phyloP scores from a whole-genome alignment of 2,888 invertebrate species.

The Hyppa rectilinea region DNA sequence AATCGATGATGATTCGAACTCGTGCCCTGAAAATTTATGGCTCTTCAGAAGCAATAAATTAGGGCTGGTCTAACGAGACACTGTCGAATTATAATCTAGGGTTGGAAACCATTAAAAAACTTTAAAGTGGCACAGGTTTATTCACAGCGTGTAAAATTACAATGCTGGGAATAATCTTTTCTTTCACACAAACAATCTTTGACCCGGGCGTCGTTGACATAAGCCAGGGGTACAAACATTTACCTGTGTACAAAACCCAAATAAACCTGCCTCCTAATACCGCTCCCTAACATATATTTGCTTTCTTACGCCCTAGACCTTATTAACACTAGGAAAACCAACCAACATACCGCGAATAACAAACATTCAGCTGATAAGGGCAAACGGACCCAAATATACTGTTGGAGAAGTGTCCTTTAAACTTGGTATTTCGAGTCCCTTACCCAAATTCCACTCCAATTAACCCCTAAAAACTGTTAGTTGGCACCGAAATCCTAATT shows the following conservation, averaged over 20 bases:
- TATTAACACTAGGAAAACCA: slow-evolving; percentile 54
- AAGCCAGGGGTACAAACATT: slow-evolving; percentile 42
- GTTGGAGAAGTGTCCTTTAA: slow-evolving; percentile 51
- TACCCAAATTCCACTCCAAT: slow-evolving; percentile 54
- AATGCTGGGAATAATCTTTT: slow-evolving; percentile 22
- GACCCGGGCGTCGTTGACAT: slow-evolving; percentile 39
- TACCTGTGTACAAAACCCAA: slow-evolving; percentile 47
- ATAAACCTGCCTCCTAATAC: slow-evolving; percentile 54
- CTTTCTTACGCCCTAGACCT: slow-evolving; percentile 48
- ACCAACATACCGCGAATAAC: slow-evolving; percentile 39
- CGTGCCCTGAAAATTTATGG: slow-evolving; percentile 43
- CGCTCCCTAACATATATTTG: slow-evolving; percentile 49
- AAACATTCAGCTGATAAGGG: slow-evolving; percentile 62
- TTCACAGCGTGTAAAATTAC: not conserved
- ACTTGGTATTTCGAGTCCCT: slow-evolving; percentile 53
- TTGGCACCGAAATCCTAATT: slow-evolving; percentile 57
- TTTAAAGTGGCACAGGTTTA: slow-evolving; percentile 7
- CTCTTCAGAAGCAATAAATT: slow-evolving; percentile 56
- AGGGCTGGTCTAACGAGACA: slow-evolving; percentile 39
- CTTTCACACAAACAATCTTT: slow-evolving; percentile 24
- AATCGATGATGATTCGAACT: slow-evolving; percentile 36
- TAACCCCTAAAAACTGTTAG: slow-evolving; percentile 64
- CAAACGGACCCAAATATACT: slow-evolving; percentile 41
- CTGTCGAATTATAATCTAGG: slow-evolving; percentile 49
- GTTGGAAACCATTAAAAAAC: slow-evolving; percentile 47